These are phyloP conservation scores for Dasypus novemcinctus DNA, from an alignment of 2,113 vertebrate genomes.

Conservation along the genomic window DNA sequence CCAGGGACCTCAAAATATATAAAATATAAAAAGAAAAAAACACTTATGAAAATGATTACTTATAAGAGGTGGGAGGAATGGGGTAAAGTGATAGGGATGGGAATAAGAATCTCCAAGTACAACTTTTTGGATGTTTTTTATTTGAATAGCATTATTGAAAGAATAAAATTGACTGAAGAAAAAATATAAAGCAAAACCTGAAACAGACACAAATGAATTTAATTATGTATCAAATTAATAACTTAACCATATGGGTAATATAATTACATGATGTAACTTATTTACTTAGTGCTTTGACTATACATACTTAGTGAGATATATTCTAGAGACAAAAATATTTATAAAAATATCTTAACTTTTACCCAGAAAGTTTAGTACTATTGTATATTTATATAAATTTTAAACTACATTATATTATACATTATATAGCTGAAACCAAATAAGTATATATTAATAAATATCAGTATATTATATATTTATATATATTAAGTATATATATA, in stretches of 20 bases:
- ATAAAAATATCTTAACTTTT: neutral
- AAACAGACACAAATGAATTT: neutral
- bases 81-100: neutral
- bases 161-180: neutral
- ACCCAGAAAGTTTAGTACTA: neutral
- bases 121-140: neutral
- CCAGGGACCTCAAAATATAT: too few species aligned
- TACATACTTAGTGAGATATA: neutral
- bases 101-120: neutral
- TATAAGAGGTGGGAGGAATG: neutral
- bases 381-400: neutral
- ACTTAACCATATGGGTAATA: neutral
- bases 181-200: neutral
- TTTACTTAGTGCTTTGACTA: neutral
- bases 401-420: neutral
- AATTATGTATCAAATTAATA: neutral
- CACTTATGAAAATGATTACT: neutral
- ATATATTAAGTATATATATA: too few species aligned
- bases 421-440: neutral
- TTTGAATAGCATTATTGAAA: neutral
- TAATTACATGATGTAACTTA: neutral
- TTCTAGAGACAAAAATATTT: neutral
- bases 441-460: neutral
- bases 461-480: too few species aligned
- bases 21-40: neutral